Percentiles rank a stretch among this genome's conserved stretches.
These are phyloP conservation scores for Microplitis demolitor DNA, from an alignment of 1,140 invertebrate genomes.

Conservation along the genomic window DNA sequence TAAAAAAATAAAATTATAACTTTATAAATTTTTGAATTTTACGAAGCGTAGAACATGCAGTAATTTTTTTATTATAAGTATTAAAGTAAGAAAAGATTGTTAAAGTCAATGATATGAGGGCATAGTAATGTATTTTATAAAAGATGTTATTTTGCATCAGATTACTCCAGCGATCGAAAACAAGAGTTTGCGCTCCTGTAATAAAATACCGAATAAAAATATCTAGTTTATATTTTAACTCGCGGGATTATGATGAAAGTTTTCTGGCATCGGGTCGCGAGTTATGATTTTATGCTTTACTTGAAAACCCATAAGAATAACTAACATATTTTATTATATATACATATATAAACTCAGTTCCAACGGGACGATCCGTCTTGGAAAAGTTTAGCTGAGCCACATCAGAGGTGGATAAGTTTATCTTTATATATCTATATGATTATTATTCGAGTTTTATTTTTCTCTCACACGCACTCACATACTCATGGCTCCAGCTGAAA, in stretches of 20 bases:
- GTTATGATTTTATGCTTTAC: neutral
- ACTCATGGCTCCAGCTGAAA: neutral
- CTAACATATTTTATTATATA: slow-evolving; percentile 10
- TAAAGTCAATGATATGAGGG: too few species aligned
- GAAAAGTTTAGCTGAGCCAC: slow-evolving; percentile 21
- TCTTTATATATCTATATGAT: neutral
- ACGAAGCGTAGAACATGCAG: too few species aligned
- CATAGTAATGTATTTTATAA: too few species aligned
- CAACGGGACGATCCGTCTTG: slow-evolving; percentile 20
- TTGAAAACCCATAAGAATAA: neutral
- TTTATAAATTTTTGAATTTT: too few species aligned
- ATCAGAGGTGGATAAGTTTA: neutral
- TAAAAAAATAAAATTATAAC: too few species aligned
- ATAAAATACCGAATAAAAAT: neutral
- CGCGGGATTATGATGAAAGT: neutral
- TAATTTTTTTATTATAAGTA: too few species aligned
- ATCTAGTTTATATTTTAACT: neutral
- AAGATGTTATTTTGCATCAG: too few species aligned
- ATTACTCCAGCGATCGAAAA: too few species aligned
- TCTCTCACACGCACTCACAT: too few species aligned
- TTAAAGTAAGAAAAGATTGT: too few species aligned
- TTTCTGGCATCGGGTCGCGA: neutral
- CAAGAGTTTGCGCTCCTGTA: too few species aligned
- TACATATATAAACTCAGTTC: slow-evolving; percentile 13
- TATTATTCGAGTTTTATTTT: neutral